Evolutionary conservation across 64 coral and sea anemone genomes (phyloP).

Genomic region (Pocillopora damicornis): DNA sequence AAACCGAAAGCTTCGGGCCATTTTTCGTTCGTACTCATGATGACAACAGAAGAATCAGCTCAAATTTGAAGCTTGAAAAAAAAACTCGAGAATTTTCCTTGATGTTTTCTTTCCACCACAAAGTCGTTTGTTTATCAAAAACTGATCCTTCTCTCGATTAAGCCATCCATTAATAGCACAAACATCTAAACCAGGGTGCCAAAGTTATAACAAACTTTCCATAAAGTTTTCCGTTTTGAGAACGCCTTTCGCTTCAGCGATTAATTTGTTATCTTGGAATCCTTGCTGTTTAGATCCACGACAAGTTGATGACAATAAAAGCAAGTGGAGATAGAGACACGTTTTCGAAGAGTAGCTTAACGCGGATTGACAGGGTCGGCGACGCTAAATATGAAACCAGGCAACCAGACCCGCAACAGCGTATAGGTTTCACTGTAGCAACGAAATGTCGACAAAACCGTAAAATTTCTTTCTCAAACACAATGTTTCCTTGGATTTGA

Average conservation of each 20-base stretch:
- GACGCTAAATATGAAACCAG: conserved; percentile 36
- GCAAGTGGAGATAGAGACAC: neutral
- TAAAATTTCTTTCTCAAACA: neutral
- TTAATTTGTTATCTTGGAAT: conserved; percentile 6
- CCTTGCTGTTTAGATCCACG: conserved; percentile 5
- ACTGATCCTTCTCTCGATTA: neutral
- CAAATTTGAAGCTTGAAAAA: neutral
- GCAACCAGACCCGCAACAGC: conserved; percentile 15
- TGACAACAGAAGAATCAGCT: neutral
- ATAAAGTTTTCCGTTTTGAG: neutral
- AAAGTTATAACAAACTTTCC: neutral
- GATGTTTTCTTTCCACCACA: neutral
- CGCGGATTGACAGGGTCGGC: neutral
- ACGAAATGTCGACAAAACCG: neutral
- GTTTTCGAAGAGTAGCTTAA: neutral
- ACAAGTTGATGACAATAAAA: conserved; percentile 11
- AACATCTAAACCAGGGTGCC: conserved; percentile 15
- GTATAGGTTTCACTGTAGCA: neutral
- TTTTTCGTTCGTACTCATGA: conserved; percentile 80
- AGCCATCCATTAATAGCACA: conserved; percentile 3
- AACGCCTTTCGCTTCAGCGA: neutral
- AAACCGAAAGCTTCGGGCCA: conserved; percentile 96
- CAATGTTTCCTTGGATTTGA: neutral
- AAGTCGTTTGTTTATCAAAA: neutral
- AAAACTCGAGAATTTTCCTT: neutral